These are phyloP conservation scores for Coracias cyanogaster DNA, from an alignment of 2,797 vertebrate species.

Conservation along the genomic window DNA sequence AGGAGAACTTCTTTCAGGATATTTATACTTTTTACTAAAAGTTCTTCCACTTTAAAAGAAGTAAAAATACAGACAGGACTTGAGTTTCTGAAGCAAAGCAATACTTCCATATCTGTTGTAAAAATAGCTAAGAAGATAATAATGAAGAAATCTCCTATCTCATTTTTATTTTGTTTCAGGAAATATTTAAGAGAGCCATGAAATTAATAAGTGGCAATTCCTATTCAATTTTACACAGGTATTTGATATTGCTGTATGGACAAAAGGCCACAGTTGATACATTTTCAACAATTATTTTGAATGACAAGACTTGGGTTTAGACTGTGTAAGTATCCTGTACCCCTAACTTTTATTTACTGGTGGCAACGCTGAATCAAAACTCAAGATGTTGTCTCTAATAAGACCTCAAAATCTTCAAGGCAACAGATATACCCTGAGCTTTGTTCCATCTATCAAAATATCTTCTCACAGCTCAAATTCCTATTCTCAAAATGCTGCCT, in stretches of 20 bases:
- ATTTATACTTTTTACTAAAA: not conserved
- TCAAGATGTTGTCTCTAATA: not conserved
- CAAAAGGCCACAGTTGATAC: not conserved
- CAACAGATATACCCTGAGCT: not conserved
- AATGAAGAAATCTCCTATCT: accelerated
- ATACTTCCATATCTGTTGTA: not conserved
- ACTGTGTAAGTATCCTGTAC: not conserved
- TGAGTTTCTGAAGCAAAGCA: not conserved
- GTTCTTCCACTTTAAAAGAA: not conserved
- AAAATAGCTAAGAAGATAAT: not conserved
- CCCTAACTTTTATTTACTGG: not conserved
- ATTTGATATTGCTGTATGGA: not conserved
- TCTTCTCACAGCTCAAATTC: not conserved
- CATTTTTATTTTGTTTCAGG: not conserved
- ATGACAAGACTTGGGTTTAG: not conserved
- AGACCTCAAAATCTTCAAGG: not conserved
- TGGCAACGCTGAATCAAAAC: not conserved
- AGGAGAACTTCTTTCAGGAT: not conserved
- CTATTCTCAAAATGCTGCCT: not conserved
- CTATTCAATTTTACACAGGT: not conserved
- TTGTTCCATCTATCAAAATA: not conserved
- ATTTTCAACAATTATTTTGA: not conserved
- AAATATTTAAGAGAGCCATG: not conserved
- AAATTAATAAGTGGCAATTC: not conserved
- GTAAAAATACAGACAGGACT: not conserved